Evolutionary conservation across 2,888 invertebrate species (phyloP), one percentile per base, ranked within the genome.

Genomic region (Miltochrista miniata): DNA sequence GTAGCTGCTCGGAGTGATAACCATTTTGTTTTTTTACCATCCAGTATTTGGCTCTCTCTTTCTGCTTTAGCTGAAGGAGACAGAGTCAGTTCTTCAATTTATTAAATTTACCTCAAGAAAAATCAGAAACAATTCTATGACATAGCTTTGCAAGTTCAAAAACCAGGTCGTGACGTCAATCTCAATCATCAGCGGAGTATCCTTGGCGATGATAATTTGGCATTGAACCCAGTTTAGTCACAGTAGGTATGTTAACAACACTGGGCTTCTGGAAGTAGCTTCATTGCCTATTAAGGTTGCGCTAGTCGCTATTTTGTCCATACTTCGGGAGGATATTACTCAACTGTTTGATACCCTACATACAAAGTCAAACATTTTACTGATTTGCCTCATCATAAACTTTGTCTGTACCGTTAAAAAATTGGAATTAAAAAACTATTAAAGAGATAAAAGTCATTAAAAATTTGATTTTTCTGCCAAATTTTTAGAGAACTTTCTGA

Each of bases 11-110:
- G 53, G 0, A 46, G 24, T 31, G 34, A 53, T 31, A 53, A 61
- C 30, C 65, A 76, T 34, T 74, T 75, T 12, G 66, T 64, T 0
- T 51, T 73, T 24, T 78, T 78, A 0, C 72, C 73, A 0, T 59
- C 51, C 10, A 59, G 67, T 0, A 58, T 74, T 1, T 79, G 78
- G 79, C 29, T 72, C 1, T 58, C 71, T 0, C 35, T 78, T 1
- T 55, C 75, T 2, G 69, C 71, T 1, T 45, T 79, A 33, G 69
- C 76, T 0, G 79, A 76, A 51, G 68, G 70, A 0, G 54, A 1
- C 65, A 69, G 38, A 50, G 43, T 14, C 43, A 61, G 40, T 13
- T 72, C 0, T 65, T 73, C 34, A 8, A 49, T 4, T 40, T 51
- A 2, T 48, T 78, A 0, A 44, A 61, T n/a, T 40, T 76, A 5